These are phyloP conservation scores for Entelurus aequoreus DNA, from an alignment of 2,113 vertebrate genomes.

Conservation along the genomic window DNA sequence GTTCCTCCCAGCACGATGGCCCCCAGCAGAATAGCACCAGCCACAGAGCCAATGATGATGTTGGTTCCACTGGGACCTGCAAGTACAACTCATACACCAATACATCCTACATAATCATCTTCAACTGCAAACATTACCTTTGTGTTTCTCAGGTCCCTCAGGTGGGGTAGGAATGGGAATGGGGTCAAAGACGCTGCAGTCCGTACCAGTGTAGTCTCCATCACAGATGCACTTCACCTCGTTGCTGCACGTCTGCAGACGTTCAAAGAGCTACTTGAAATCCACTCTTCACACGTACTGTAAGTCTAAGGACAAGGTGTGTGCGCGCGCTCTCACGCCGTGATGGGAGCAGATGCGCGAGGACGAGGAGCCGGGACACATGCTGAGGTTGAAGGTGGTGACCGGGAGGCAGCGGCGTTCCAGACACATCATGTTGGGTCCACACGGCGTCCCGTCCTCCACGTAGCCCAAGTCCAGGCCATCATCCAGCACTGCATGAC, in stretches of 20 bases:
- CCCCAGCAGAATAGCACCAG: conserved; percentile 91
- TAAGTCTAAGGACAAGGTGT: background rate
- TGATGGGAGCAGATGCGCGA: conserved; percentile 86
- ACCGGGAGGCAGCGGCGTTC: conserved; percentile 87
- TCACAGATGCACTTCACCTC: conserved; percentile 95
- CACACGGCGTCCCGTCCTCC: conserved; percentile 91
- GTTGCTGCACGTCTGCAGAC: conserved; percentile 84
- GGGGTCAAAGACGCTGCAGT: conserved; percentile 91
- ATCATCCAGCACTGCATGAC: conserved; percentile 88
- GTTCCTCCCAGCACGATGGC: conserved; percentile 97
- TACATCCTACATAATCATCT: background rate
- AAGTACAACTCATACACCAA: conserved; percentile 15
- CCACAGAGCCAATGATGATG: conserved; percentile 97
- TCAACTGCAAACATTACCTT: conserved; percentile 65
- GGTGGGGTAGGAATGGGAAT: conserved; percentile 78
- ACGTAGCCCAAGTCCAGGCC: conserved; percentile 91
- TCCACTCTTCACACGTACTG: no score
- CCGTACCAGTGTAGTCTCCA: conserved; percentile 89
- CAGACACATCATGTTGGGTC: conserved; percentile 94
- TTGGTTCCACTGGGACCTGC: conserved; percentile 98
- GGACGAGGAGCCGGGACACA: conserved; percentile 81
- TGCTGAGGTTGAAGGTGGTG: conserved; percentile 89
- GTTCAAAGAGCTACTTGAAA: background rate
- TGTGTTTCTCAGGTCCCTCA: conserved; percentile 78
- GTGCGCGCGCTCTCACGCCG: conserved; percentile 73